Evolutionary conservation across 2,888 invertebrate genomes (phyloP).

Genomic region (Nemurella pictetii): DNA sequence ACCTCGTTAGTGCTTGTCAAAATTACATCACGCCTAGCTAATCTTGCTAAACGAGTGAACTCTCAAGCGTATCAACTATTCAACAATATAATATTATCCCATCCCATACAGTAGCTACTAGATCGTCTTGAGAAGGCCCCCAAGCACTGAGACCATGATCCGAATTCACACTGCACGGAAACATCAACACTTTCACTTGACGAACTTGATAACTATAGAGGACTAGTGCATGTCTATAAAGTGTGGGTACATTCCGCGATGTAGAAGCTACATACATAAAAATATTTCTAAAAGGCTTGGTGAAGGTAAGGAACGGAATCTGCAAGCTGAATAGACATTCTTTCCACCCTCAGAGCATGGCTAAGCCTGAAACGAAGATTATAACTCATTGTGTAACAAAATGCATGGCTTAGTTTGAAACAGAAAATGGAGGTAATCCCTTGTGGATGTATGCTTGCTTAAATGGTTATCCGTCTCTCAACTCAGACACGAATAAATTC

Average conservation of each 20-base stretch:
- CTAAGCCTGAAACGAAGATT: too few relatives aligned
- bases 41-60: constrained; percentile 5
- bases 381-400: too few relatives aligned
- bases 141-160: neutral
- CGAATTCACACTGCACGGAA: neutral
- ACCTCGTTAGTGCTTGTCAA: neutral
- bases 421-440: too few relatives aligned
- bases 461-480: too few relatives aligned
- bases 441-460: too few relatives aligned
- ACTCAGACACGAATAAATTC: too few relatives aligned
- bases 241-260: neutral
- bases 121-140: neutral
- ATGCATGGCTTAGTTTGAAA: too few relatives aligned
- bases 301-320: too few relatives aligned
- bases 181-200: neutral
- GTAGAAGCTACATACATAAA: too few relatives aligned
- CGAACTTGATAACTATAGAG: neutral
- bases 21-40: neutral
- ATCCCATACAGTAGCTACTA: neutral
- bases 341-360: too few relatives aligned
- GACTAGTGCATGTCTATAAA: neutral
- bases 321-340: too few relatives aligned
- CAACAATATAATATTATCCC: neutral
- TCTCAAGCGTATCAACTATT: constrained; percentile 7
- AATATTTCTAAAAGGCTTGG: too few relatives aligned